Percentiles rank a stretch among this genome's conserved stretches.
phyloP scores from a whole-genome alignment of 2,113 vertebrate species.

The Poecilia latipinna region DNA sequence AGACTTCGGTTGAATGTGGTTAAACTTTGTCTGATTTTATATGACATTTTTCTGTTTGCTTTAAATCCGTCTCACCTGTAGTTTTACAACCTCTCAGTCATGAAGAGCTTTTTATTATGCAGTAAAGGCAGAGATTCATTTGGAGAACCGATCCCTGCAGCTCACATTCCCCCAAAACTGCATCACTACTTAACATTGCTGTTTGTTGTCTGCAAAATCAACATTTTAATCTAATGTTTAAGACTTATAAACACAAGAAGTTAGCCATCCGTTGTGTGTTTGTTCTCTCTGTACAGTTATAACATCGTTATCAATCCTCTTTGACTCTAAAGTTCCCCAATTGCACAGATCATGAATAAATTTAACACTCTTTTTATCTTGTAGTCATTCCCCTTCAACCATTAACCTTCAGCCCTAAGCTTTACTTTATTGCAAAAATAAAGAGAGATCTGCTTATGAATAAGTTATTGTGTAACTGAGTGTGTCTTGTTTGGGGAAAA shows the following conservation, averaged over 20 bases:
- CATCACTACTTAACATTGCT: not conserved
- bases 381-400: no score
- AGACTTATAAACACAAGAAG: not conserved
- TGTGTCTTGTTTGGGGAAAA: conserved; percentile 15
- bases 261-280: no score
- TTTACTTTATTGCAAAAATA: not conserved
- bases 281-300: not conserved
- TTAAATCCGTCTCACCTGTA: not conserved
- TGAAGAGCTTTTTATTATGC: not conserved
- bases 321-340: no score
- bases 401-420: no score
- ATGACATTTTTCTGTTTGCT: conserved; percentile 5
- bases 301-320: no score
- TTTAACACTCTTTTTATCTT: no score
- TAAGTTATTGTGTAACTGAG: not conserved
- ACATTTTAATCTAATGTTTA: not conserved
- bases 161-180: not conserved
- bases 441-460: not conserved
- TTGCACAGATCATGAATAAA: no score
- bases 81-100: not conserved
- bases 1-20: conserved; percentile 1
- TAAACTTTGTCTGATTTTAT: not conserved
- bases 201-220: not conserved
- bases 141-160: not conserved
- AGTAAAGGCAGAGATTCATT: conserved; percentile 17